Percentiles rank a stretch among this genome's conserved stretches.
Conservation (phyloP, 1,140 invertebrate species). For the Bombus waltoni region DNA sequence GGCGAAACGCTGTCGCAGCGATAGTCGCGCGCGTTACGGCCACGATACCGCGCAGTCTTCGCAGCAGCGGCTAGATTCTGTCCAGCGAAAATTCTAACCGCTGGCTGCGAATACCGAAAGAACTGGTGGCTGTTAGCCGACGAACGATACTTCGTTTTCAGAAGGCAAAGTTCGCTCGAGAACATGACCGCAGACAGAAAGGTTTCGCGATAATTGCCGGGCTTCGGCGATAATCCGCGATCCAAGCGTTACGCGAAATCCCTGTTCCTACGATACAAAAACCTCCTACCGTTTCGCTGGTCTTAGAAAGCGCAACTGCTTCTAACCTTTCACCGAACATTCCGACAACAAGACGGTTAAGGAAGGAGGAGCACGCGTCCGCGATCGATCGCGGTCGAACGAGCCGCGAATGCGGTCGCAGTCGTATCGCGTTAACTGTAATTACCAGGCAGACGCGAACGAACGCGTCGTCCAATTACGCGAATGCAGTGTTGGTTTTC, state of each 20-base stretch:
- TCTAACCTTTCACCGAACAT: neutral
- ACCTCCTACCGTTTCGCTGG: neutral
- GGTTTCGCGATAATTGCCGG: too few species aligned
- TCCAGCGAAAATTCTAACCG: too few species aligned
- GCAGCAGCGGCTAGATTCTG: too few species aligned
- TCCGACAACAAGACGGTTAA: neutral
- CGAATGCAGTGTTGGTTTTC: slow-evolving; percentile 53
- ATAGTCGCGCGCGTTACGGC: too few species aligned
- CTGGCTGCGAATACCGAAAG: too few species aligned
- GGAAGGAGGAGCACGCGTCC: neutral
- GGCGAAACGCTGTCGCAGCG: neutral
- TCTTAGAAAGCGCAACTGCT: too few species aligned
- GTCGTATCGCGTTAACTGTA: slow-evolving; percentile 72
- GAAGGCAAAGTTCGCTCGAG: fast-evolving
- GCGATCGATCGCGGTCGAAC: slow-evolving; percentile 46
- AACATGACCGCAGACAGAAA: too few species aligned
- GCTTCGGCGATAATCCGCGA: too few species aligned
- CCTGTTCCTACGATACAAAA: neutral
- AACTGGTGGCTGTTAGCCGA: too few species aligned
- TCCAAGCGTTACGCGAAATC: too few species aligned
- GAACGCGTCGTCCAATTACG: slow-evolving; percentile 73
- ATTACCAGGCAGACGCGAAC: slow-evolving; percentile 72
- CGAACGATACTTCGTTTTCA: too few species aligned
- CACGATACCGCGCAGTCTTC: neutral
- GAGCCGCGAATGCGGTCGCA: slow-evolving; percentile 39